Conservation (phyloP, 2,797 vertebrate genomes). For the Sphaeramia orbicularis region DNA sequence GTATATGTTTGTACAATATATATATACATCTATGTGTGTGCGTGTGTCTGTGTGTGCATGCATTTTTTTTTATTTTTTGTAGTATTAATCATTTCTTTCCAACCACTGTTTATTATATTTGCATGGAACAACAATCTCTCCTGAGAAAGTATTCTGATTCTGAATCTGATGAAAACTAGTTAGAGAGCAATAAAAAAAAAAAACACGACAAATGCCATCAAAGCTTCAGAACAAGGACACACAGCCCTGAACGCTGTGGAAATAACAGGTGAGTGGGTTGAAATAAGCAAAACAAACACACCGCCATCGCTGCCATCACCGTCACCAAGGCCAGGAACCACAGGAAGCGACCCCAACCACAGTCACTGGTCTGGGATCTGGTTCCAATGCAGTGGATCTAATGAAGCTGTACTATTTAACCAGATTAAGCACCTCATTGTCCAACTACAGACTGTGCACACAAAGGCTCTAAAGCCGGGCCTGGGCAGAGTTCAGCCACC, state of each 20-base stretch:
- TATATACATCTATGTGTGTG: too few relatives aligned
- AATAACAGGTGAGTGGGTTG: neutral
- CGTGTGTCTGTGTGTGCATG: too few relatives aligned
- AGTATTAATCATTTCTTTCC: too few relatives aligned
- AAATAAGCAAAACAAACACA: neutral
- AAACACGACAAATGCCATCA: neutral
- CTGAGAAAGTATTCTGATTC: too few relatives aligned
- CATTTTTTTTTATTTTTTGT: too few relatives aligned
- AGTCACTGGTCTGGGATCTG: slow-evolving; percentile 12
- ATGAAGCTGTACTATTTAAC: slow-evolving; percentile 66
- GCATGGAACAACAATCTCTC: too few relatives aligned
- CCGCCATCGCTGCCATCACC: fast-evolving
- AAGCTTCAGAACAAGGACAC: neutral
- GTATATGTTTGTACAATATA: too few relatives aligned
- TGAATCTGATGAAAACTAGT: too few relatives aligned
- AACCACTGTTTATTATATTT: too few relatives aligned
- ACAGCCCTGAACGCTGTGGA: neutral
- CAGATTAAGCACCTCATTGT: slow-evolving; percentile 59
- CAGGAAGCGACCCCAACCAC: slow-evolving; percentile 32
- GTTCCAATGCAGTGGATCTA: slow-evolving; percentile 44
- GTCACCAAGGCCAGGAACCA: slow-evolving; percentile 12
- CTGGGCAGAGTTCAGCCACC: slow-evolving; percentile 24
- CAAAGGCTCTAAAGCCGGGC: slow-evolving; percentile 13
- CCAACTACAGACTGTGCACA: slow-evolving; percentile 34
- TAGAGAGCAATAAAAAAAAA: too few relatives aligned